These are phyloP conservation scores for Lochmaea capreae DNA, from an alignment of 2,888 invertebrate genomes.

Conservation along the genomic window DNA sequence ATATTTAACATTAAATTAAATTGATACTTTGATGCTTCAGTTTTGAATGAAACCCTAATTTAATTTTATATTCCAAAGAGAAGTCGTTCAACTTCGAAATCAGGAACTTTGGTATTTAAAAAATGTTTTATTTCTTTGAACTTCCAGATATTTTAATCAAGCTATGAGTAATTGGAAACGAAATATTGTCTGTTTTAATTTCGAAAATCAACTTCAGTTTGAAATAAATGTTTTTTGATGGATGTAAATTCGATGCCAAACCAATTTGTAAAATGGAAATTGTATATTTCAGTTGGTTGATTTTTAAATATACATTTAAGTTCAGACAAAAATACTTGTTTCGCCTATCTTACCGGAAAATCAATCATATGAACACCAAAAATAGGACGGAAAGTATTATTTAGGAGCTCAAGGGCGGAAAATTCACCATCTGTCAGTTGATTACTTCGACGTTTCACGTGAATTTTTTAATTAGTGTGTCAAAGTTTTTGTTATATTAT, in stretches of 20 bases:
- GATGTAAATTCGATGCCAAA: neutral
- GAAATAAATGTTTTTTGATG: neutral
- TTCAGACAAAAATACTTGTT: neutral
- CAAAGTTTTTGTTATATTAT: no score
- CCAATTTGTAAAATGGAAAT: slow-evolving; percentile 3
- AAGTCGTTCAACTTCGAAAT: neutral
- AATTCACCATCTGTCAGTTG: no score
- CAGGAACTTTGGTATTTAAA: neutral
- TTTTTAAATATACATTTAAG: slow-evolving; percentile 2
- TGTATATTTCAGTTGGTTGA: slow-evolving; percentile 1
- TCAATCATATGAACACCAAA: no score
- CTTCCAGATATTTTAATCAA: neutral
- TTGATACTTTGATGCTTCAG: no score
- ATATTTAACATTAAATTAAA: no score
- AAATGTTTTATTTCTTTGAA: neutral
- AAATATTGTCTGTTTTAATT: neutral
- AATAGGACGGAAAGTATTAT: no score
- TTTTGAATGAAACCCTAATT: neutral
- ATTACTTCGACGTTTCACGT: no score
- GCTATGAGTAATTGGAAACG: neutral
- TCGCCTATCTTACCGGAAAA: no score
- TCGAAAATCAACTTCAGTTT: neutral
- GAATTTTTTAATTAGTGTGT: no score
- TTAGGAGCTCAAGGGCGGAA: no score
- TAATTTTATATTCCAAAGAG: neutral